phyloP scores from a whole-genome alignment of 1,140 invertebrate genomes.

The Matsumurasca onukii region DNA sequence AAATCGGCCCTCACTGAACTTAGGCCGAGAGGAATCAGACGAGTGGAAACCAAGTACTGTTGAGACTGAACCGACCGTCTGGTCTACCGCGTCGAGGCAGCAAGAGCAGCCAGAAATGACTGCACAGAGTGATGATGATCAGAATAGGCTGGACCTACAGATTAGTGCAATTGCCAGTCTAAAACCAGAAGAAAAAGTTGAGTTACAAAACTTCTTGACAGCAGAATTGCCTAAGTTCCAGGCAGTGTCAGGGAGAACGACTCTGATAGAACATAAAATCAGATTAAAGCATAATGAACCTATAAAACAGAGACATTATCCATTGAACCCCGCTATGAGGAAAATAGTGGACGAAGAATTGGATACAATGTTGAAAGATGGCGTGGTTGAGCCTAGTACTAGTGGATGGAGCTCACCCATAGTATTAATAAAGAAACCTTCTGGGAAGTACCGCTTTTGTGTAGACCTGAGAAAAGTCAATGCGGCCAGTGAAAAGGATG shows the following conservation, averaged over 20 bases:
- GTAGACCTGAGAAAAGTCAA: constrained; percentile 52
- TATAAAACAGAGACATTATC: not conserved
- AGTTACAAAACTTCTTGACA: too few relatives aligned
- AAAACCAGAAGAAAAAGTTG: too few relatives aligned
- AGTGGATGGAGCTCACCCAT: constrained; percentile 50
- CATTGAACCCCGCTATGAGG: not conserved
- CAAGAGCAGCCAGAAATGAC: too few relatives aligned
- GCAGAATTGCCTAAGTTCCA: too few relatives aligned
- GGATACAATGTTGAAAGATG: constrained; percentile 42
- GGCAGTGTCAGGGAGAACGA: not conserved
- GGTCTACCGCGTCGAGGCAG: too few relatives aligned
- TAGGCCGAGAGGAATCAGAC: too few relatives aligned
- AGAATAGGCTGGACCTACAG: too few relatives aligned
- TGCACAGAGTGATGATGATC: too few relatives aligned
- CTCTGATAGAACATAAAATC: not conserved
- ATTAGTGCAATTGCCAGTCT: too few relatives aligned
- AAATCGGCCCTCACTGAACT: too few relatives aligned
- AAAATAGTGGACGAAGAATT: constrained; percentile 37
- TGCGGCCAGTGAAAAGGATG: constrained; percentile 44
- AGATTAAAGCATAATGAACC: not conserved
- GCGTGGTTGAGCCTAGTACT: constrained; percentile 48
- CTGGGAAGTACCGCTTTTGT: constrained; percentile 50
- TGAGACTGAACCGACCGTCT: too few relatives aligned
- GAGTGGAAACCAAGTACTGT: too few relatives aligned
- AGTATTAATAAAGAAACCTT: constrained; percentile 45